phyloP scores from a whole-genome alignment of 2,113 vertebrate genomes.

The Plecturocebus donacophilus region DNA sequence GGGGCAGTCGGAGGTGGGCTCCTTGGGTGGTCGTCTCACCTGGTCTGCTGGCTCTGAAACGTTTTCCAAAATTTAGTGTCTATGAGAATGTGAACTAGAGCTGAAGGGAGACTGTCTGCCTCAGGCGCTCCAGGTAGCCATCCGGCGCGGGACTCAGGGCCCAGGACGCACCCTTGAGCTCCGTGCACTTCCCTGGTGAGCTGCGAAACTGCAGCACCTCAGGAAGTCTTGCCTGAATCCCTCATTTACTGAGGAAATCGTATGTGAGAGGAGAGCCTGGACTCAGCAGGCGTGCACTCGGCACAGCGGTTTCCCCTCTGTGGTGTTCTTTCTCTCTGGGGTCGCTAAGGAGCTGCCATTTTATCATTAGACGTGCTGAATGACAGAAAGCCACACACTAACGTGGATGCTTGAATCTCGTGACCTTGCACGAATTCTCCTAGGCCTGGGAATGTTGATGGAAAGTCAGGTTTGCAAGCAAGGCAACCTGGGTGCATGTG shows the following conservation, averaged over 20 bases:
- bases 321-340: fast-evolving
- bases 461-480: fast-evolving
- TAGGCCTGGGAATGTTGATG: not conserved
- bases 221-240: fast-evolving
- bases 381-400: fast-evolving
- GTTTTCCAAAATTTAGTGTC: not conserved
- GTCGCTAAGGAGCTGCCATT: fast-evolving
- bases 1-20: fast-evolving
- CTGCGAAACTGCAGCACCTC: not conserved
- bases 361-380: fast-evolving
- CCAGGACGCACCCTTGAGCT: not conserved
- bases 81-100: fast-evolving
- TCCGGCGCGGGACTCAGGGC: fast-evolving
- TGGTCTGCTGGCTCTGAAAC: fast-evolving
- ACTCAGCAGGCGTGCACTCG: fast-evolving
- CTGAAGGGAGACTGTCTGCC: fast-evolving
- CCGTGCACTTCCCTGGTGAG: not conserved
- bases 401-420: fast-evolving
- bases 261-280: not conserved
- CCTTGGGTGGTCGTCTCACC: fast-evolving
- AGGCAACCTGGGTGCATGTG: not conserved
- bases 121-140: fast-evolving
- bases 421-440: not conserved
- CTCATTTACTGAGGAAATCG: fast-evolving
- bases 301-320: fast-evolving